Percentiles rank a stretch among this genome's conserved stretches.
phyloP scores from a whole-genome alignment of 2,888 invertebrate genomes.

The Drosophila suboccidentalis region DNA sequence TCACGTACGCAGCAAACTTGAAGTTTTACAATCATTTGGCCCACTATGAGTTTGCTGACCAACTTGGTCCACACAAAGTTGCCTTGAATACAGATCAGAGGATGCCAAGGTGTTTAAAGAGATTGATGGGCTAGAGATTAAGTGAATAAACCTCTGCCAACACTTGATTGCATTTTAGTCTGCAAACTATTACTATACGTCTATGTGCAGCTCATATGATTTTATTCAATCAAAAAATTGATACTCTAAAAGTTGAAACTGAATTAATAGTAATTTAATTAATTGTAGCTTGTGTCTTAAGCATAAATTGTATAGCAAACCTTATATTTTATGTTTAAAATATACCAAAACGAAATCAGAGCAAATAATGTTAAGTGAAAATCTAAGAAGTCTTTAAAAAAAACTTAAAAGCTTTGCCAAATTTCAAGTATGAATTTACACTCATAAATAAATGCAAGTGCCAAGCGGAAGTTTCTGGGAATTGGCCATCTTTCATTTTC shows the following conservation, averaged over 20 bases:
- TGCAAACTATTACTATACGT: too few relatives aligned
- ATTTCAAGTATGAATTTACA: neutral
- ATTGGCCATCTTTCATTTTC: constrained; percentile 51
- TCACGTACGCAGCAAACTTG: constrained; percentile 57
- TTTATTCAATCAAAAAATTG: neutral
- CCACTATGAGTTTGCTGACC: constrained; percentile 41
- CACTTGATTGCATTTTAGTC: neutral
- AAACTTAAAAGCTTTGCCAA: neutral
- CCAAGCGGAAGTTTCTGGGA: constrained; percentile 7
- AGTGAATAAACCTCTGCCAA: neutral
- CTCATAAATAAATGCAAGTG: neutral
- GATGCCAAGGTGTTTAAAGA: constrained; percentile 17
- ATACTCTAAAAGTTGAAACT: neutral
- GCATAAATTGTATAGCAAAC: too few relatives aligned
- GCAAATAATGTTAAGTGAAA: neutral
- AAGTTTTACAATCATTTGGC: constrained; percentile 71
- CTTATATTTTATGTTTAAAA: too few relatives aligned
- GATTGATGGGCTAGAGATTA: constrained; percentile 15
- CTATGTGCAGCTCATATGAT: neutral
- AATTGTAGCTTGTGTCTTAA: too few relatives aligned
- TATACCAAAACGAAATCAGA: neutral
- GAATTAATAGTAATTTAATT: too few relatives aligned
- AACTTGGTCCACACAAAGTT: constrained; percentile 53
- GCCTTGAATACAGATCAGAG: constrained; percentile 30
- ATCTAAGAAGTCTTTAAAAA: neutral